phyloP scores from a whole-genome alignment of 2,888 invertebrate species.

The Drosophila nr. fundita region DNA sequence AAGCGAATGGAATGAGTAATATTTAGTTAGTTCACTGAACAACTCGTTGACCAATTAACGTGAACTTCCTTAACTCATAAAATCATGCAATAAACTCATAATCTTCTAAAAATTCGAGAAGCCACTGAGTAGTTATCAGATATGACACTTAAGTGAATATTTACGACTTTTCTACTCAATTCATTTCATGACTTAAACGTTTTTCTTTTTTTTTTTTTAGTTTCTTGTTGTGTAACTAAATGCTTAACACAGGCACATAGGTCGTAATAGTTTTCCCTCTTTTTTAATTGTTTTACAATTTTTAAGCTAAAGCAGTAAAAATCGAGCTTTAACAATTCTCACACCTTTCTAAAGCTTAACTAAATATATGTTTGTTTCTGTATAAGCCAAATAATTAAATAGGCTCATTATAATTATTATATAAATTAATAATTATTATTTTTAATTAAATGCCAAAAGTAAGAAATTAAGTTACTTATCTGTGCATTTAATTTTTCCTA shows the following conservation, averaged over 20 bases:
- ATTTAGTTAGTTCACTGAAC: conserved; percentile 22
- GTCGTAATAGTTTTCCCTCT: conserved; percentile 1
- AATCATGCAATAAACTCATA: conserved; percentile 69
- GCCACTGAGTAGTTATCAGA: conserved; percentile 25
- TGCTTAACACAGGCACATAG: conserved; percentile 16
- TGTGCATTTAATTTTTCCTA: neutral
- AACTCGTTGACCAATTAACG: conserved; percentile 42
- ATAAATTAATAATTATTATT: neutral
- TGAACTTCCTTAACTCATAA: conserved; percentile 59
- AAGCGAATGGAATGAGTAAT: neutral
- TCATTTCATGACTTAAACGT: conserved; percentile 25
- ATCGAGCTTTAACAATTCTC: neutral
- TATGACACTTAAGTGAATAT: conserved; percentile 56
- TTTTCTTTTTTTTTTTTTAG: conserved; percentile 11
- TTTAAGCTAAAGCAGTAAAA: neutral
- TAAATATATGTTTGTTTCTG: neutral
- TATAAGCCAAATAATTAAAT: neutral
- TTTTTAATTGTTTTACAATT: too few relatives aligned
- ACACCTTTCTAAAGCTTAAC: neutral
- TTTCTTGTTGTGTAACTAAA: conserved; percentile 12
- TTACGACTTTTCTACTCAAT: conserved; percentile 32
- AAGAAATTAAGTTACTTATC: neutral
- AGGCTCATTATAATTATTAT: neutral
- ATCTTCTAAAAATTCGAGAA: conserved; percentile 15
- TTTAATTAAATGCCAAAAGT: neutral